These are phyloP conservation scores for Corythoichthys intestinalis DNA, from an alignment of 2,113 vertebrate genomes.

Conservation along the genomic window DNA sequence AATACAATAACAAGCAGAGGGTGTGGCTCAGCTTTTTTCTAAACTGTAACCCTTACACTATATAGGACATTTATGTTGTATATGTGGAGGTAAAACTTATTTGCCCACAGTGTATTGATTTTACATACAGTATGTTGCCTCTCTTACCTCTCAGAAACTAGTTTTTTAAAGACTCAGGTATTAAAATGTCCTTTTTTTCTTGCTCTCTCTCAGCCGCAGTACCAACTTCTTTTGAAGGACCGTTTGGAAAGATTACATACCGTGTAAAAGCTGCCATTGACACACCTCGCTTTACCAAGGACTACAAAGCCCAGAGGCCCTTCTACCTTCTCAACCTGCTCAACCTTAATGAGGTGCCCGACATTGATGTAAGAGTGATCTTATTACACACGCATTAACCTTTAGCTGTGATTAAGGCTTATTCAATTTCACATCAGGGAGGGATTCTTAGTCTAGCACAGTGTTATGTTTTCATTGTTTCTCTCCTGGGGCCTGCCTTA, in stretches of 20 bases:
- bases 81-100: background rate
- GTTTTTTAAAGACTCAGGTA: background rate
- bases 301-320: slow-evolving; percentile 82
- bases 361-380: slow-evolving; percentile 80
- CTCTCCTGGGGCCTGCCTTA: background rate
- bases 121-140: too few relatives aligned
- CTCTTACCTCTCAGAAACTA: too few relatives aligned
- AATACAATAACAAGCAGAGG: background rate
- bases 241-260: slow-evolving; percentile 87
- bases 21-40: slow-evolving; percentile 4
- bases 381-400: slow-evolving; percentile 8
- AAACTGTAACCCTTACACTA: background rate
- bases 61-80: background rate
- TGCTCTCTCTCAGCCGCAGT: slow-evolving; percentile 69
- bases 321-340: slow-evolving; percentile 90
- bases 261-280: slow-evolving; percentile 85
- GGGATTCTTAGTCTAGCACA: background rate
- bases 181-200: background rate
- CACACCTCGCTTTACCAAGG: slow-evolving; percentile 90
- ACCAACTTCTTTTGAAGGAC: slow-evolving; percentile 94
- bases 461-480: background rate
- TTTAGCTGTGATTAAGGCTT: slow-evolving; percentile 6
- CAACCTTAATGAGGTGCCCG: slow-evolving; percentile 88
- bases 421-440: slow-evolving; percentile 31
- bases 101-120: background rate